Conservation (phyloP, 1,140 invertebrate genomes). For the Globodera ellingtonae region DNA sequence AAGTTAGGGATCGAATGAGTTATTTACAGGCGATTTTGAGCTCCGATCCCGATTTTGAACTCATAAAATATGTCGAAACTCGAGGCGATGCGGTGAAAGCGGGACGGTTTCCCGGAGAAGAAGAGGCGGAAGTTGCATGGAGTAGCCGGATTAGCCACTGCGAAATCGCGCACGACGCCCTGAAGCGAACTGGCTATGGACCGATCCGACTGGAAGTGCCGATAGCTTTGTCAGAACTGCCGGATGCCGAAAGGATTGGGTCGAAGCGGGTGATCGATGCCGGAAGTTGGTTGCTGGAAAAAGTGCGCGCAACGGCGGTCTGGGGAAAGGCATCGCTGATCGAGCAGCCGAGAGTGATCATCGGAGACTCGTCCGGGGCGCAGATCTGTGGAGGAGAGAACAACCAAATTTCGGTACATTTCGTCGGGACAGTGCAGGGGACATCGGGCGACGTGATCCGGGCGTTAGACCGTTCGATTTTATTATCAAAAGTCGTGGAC, state of each 20-base stretch:
- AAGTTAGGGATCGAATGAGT: not conserved
- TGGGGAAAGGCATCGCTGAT: not conserved
- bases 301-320: not conserved
- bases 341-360: not conserved
- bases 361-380: not conserved
- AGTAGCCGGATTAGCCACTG: not conserved
- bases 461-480: not conserved
- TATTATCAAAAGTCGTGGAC: not conserved
- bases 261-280: not conserved
- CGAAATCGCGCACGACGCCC: not conserved
- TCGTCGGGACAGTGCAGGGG: not conserved
- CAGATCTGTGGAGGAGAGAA: not conserved
- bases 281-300: not conserved
- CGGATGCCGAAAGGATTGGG: not conserved
- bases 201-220: not conserved
- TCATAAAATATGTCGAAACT: constrained; percentile 2
- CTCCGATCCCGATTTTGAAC: constrained; percentile 2
- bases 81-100: not conserved
- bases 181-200: not conserved
- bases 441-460: not conserved
- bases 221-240: not conserved
- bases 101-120: not conserved
- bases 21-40: not conserved
- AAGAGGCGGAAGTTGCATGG: not conserved
- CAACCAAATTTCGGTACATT: not conserved